Percentiles rank a stretch among this genome's conserved stretches.
These are phyloP conservation scores for Pseudochirops corinnae DNA, from an alignment of 2,797 vertebrate species.

Conservation along the genomic window DNA sequence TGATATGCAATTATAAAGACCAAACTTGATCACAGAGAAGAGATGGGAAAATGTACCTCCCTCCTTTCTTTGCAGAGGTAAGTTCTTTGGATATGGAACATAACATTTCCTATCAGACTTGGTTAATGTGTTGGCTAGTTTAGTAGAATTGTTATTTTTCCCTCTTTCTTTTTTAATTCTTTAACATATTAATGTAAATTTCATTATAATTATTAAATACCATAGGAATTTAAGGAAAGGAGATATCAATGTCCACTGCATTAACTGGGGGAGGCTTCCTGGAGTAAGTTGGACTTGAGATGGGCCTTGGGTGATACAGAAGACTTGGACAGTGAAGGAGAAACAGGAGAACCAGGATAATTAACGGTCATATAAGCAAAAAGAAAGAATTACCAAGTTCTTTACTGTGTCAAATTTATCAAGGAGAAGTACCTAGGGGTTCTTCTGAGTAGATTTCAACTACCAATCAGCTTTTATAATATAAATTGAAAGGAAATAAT, in stretches of 20 bases:
- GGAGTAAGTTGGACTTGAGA: background rate
- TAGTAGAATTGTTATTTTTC: background rate
- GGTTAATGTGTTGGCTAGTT: background rate
- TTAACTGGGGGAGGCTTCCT: background rate
- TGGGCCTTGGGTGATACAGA: background rate
- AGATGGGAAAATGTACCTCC: background rate
- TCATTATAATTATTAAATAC: background rate
- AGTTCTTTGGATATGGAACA: background rate
- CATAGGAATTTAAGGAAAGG: background rate
- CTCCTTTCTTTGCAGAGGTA: background rate
- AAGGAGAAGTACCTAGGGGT: background rate
- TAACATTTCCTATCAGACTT: background rate
- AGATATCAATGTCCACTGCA: background rate
- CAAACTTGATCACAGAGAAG: background rate
- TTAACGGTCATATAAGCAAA: background rate
- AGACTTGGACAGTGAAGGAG: background rate
- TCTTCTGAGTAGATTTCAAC: background rate
- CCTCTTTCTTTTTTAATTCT: background rate
- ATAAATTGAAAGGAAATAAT: slow-evolving; percentile 4
- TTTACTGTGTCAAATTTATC: background rate
- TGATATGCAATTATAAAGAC: background rate
- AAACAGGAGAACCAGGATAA: background rate
- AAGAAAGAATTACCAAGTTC: background rate
- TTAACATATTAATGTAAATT: background rate
- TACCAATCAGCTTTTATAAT: background rate